Base-by-base conservation (phyloP, 2,113 vertebrate genomes). In the Empidonax alnorum region DNA sequence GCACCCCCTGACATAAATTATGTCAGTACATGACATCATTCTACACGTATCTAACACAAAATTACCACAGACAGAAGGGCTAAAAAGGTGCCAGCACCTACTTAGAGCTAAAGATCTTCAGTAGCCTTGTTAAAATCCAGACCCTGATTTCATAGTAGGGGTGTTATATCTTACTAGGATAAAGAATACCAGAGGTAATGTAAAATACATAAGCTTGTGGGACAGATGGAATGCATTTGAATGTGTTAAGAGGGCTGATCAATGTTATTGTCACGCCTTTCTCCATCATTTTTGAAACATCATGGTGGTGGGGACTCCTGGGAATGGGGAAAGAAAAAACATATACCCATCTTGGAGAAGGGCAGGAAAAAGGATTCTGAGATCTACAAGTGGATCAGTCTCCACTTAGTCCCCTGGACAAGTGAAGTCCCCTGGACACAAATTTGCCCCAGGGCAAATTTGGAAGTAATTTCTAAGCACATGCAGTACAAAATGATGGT, bases 261-360 rank as follows among this genome's bases (percentile, higher is more conserved):
- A 31, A 68, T 44, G 13, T n/a, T 52, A 53, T 17, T 53, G 9
- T 49, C 31, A 49, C 0, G 1, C 3, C 24, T 77, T 44, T 41
- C 44, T 68, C 24, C 31, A 44, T 41, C 2, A 20, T 39, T 78
- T 88, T 42, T 77, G 21, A 63, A 80, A 52, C 12, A 15, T 14
- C 14, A 46, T 0, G 0, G 12, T 56, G 12, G 61, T 31, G 19
- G 7, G 17, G 39, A 53, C 30, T 61, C 17, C n/a, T 53, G 24
- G 30, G 30, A 18, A 23, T 28, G 9, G 6, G 20, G 17, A 41
- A 30, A 75, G 8, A 19, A 9, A 76, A 79, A 87, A 14, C 3
- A 33, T 69, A 35, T 10, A 33, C 7, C 16, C 4, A 1, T 21
- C 35, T 75, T 50, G 16, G 30, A 76, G 42, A 90, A 81, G 1